phyloP scores from a whole-genome alignment of 2,113 vertebrate species.

The Corapipo altera region DNA sequence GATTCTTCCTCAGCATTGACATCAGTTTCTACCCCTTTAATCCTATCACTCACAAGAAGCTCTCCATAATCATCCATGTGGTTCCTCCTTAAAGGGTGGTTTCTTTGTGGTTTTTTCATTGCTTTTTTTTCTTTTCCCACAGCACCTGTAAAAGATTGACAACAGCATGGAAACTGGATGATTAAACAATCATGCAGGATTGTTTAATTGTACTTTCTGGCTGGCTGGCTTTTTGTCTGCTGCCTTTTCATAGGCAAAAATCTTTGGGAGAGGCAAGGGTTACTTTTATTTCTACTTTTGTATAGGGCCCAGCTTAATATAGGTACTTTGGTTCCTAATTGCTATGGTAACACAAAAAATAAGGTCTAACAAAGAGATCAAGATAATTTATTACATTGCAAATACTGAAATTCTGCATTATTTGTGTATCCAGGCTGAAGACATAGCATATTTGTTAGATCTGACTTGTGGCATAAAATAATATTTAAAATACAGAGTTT shows the following conservation, averaged over 20 bases:
- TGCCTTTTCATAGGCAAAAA: neutral
- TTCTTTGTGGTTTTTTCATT: neutral
- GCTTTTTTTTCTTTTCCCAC: neutral
- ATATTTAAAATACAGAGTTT: neutral
- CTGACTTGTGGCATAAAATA: neutral
- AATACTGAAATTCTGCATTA: neutral
- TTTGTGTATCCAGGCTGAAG: neutral
- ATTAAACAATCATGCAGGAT: neutral
- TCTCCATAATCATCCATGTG: neutral
- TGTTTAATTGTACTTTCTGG: neutral
- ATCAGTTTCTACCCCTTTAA: neutral
- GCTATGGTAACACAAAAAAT: slow-evolving; percentile 22
- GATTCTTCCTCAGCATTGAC: neutral
- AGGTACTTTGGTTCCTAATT: neutral
- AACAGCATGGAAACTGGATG: neutral
- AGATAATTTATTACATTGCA: neutral
- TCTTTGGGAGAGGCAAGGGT: neutral
- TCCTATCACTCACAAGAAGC: neutral
- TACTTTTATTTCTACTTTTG: neutral
- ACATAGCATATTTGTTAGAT: neutral
- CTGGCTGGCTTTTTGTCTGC: neutral
- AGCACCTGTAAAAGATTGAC: neutral
- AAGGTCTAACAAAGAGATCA: neutral
- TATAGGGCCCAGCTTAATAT: neutral
- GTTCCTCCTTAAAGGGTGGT: neutral